Conservation (phyloP, 2,797 vertebrate genomes). For the Sebastes reedi region DNA sequence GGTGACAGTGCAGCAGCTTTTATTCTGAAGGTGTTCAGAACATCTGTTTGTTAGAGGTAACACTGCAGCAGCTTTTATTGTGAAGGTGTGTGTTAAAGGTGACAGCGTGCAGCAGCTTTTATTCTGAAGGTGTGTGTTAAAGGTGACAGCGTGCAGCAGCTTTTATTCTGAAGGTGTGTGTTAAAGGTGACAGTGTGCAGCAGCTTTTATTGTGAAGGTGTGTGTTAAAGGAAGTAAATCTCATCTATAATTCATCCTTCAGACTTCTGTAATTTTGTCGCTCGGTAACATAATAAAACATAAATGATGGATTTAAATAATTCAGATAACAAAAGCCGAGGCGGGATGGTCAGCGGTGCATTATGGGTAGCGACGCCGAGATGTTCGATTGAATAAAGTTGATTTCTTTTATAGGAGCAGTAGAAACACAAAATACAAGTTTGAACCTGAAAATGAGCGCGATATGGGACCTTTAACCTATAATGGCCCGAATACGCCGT, state of each 20-base stretch:
- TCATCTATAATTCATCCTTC: neutral
- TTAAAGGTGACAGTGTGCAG: too few species aligned
- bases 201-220: neutral
- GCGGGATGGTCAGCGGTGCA: constrained; percentile 3
- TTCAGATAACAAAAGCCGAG: constrained; percentile 57
- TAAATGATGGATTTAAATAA: constrained; percentile 63
- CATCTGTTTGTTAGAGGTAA: too few species aligned
- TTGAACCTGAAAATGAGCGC: too few species aligned
- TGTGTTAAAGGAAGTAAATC: neutral
- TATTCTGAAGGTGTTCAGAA: neutral
- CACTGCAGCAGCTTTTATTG: too few species aligned
- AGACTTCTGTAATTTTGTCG: neutral
- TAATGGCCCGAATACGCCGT: too few species aligned
- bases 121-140: too few species aligned
- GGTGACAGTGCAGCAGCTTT: too few species aligned
- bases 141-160: too few species aligned
- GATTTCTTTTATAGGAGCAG: neutral
- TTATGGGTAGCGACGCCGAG: constrained; percentile 22
- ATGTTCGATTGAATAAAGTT: neutral
- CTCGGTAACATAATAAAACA: neutral
- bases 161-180: too few species aligned
- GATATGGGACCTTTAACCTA: too few species aligned
- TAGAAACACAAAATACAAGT: too few species aligned
- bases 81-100: too few species aligned
- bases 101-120: neutral